These are phyloP conservation scores for Micropterix aruncella DNA, from an alignment of 2,888 invertebrate species.

Conservation along the genomic window DNA sequence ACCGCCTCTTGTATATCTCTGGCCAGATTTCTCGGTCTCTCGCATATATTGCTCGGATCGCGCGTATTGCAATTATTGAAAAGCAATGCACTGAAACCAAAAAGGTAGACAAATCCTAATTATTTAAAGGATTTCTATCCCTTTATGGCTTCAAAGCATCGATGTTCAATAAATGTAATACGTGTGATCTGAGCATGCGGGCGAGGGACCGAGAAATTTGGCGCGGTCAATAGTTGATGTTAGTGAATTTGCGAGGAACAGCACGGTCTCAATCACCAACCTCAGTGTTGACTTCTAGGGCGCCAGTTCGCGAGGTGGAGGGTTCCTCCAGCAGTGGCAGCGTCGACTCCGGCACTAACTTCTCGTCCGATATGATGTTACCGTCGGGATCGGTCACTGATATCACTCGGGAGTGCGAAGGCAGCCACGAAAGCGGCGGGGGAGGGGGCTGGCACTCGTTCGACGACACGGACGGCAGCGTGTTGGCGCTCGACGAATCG, in stretches of 20 bases:
- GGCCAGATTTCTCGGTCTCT: too few species aligned
- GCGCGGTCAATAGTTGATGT: conserved; percentile 17
- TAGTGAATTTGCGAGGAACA: conserved; percentile 22
- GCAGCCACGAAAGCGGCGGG: conserved; percentile 26
- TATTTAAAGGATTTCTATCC: too few species aligned
- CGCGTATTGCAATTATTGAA: too few species aligned
- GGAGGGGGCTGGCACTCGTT: conserved; percentile 28
- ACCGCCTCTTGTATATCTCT: too few species aligned
- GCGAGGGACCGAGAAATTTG: too few species aligned
- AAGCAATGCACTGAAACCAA: too few species aligned
- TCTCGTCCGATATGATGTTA: conserved; percentile 14
- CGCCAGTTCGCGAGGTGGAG: not conserved
- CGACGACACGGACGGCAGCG: conserved; percentile 6
- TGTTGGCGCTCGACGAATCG: not conserved
- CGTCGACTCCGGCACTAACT: conserved; percentile 11
- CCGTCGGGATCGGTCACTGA: conserved; percentile 6
- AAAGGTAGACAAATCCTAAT: too few species aligned
- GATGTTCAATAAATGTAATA: too few species aligned
- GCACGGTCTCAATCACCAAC: conserved; percentile 26
- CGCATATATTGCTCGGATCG: too few species aligned
- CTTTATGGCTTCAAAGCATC: too few species aligned
- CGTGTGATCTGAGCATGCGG: too few species aligned
- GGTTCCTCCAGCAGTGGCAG: conserved; percentile 10
- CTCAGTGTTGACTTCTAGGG: conserved; percentile 4
- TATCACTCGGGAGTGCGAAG: conserved; percentile 11